Conservation (phyloP, 2,113 vertebrate genomes). For the Microcebus ravelobensis region DNA sequence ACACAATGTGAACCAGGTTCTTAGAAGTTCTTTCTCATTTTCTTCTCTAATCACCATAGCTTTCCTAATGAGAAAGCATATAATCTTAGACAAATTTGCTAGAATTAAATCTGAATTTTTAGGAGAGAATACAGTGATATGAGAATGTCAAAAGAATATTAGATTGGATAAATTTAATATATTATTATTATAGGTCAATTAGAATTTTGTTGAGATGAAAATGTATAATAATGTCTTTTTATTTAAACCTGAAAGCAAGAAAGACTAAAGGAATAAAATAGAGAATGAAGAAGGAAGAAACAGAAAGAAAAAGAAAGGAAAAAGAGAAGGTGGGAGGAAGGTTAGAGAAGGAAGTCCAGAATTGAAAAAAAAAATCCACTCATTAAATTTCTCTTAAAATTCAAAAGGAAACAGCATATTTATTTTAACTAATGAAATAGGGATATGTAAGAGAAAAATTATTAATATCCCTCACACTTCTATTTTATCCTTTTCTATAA, state of each 20-base stretch:
- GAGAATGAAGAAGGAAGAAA: not conserved
- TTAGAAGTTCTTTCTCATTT: not conserved
- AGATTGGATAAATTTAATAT: not conserved
- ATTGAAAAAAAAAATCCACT: not conserved
- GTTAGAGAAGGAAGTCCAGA: no score
- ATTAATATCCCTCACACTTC: not conserved
- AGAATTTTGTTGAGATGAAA: not conserved
- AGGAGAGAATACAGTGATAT: not conserved
- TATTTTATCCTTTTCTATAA: not conserved
- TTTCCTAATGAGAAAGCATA: not conserved
- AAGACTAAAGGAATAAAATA: not conserved
- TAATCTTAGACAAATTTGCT: not conserved
- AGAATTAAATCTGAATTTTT: not conserved
- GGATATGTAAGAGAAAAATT: not conserved
- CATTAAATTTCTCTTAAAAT: not conserved
- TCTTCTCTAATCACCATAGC: not conserved
- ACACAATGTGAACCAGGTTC: not conserved
- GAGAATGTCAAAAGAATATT: not conserved
- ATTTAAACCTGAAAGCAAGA: not conserved
- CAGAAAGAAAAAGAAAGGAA: not conserved
- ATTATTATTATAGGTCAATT: not conserved
- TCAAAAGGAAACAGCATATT: not conserved
- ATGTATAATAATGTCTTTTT: not conserved
- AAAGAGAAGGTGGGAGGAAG: not conserved
- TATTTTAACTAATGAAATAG: not conserved